Evolutionary conservation across 1,140 invertebrate species (phyloP).

Genomic region (Procambarus clarkii): DNA sequence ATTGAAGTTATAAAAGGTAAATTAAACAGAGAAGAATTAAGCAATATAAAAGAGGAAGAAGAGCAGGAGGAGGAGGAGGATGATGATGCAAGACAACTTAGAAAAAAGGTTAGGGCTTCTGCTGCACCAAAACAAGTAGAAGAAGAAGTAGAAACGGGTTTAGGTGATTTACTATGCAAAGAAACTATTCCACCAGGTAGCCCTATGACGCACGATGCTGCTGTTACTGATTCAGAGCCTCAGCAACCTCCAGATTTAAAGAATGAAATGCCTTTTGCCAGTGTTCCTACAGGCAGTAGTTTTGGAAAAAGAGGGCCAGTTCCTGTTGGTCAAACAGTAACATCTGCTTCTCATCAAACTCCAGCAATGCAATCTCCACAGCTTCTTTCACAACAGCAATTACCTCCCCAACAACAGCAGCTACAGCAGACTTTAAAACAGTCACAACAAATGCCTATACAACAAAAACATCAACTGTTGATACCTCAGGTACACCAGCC

Average conservation of each 20-base stretch:
- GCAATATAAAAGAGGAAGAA: not conserved
- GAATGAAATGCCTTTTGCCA: conserved; percentile 69
- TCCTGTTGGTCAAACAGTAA: conserved; percentile 18
- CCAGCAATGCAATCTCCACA: conserved; percentile 21
- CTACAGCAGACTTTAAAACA: not conserved
- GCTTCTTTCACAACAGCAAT: conserved; percentile 8
- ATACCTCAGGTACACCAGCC: conserved; percentile 44
- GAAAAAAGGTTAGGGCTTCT: conserved; percentile 42
- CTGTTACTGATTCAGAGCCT: conserved; percentile 46
- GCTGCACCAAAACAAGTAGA: conserved; percentile 57
- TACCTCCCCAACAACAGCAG: conserved; percentile 12
- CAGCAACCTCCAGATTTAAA: conserved; percentile 60
- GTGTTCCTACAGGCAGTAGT: conserved; percentile 66
- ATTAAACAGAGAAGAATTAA: not conserved
- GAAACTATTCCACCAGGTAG: conserved; percentile 71
- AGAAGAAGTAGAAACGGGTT: conserved; percentile 63
- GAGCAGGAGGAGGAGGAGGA: conserved; percentile 13
- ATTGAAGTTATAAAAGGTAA: conserved; percentile 27
- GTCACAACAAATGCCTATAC: not conserved
- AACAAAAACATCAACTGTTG: conserved; percentile 33
- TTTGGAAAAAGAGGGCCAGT: conserved; percentile 62
- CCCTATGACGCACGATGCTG: conserved; percentile 66
- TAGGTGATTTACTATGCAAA: conserved; percentile 69
- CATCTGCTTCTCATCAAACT: conserved; percentile 14
- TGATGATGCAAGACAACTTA: conserved; percentile 22